Evolutionary conservation across 2,797 vertebrate species (phyloP), one percentile per base, ranked within the genome.

Genomic region (Phalloptychus januarius): DNA sequence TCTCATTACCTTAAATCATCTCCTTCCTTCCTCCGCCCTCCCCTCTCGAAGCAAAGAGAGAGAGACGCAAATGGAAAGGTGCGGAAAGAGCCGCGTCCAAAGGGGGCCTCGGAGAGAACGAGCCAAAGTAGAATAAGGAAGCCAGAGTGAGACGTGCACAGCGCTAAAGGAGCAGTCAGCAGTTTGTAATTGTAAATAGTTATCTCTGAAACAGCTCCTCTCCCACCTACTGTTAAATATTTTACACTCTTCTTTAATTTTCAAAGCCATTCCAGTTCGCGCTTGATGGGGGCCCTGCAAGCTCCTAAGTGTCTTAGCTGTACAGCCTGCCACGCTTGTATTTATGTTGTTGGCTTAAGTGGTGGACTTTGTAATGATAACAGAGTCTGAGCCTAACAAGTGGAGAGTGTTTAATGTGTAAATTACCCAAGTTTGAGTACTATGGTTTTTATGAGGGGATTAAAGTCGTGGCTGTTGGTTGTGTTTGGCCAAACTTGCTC

Each of bases 1-100:
- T 93, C 92, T 95, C 95, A 95, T 95, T 95, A 95, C 94, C 95
- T 95, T 96, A 96, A 96, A 96, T 96, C 95, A 95, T 95, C 90
- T 92, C 91, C 83, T 84, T 78, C 87, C 83, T 78, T 78, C 80
- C 79, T 77, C 82, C 79, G 85, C 76, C 85, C 78, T 86, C 85
- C 82, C 86, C 83, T 76, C 80, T 71, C 67, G 80, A 33, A 52
- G 78, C 82, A 84, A 78, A 46, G 54, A 76, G 74, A 73, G 40
- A 28, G 63, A 71, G 85, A 79, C 76, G 78, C 88, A 89, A 86
- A 91, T 75, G 76, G 76, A 77, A 77, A 87, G 80, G 81, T 84
- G 77, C 31, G 40, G 79, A 86, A 71, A 84, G 78, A 88, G 75
- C 75, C 8, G 20, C 11, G 79, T 69, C 36, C 80, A 79, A 61